phyloP scores from a whole-genome alignment of 2,888 invertebrate species.

The Sabatieria punctata region DNA sequence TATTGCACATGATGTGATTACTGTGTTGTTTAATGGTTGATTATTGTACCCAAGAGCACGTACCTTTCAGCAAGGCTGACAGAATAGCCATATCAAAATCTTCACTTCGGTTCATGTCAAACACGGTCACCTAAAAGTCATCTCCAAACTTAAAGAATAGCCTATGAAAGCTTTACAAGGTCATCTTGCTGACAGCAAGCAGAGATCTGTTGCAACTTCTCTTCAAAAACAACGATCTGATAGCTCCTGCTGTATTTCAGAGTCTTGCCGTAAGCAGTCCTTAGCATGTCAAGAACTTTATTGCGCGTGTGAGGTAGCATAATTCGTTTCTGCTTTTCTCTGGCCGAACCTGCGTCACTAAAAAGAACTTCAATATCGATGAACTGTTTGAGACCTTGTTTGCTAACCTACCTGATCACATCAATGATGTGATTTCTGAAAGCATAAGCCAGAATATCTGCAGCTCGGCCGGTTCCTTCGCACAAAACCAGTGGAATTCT shows the following conservation, averaged over 20 bases:
- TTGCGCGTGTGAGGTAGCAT: no score
- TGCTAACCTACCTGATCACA: neutral
- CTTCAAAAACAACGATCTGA: neutral
- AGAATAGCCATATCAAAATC: slow-evolving; percentile 33
- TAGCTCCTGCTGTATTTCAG: neutral
- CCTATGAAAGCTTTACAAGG: no score
- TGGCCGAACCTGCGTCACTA: no score
- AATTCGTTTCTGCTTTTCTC: no score
- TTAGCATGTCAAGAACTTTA: neutral
- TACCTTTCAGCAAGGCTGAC: slow-evolving; percentile 32
- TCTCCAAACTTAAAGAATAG: no score
- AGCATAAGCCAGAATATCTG: slow-evolving; percentile 31
- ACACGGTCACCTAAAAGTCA: slow-evolving; percentile 12
- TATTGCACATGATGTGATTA: no score
- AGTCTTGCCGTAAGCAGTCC: neutral
- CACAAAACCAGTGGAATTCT: slow-evolving; percentile 32
- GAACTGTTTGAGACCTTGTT: no score
- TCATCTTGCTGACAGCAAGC: neutral
- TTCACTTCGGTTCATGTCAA: slow-evolving; percentile 33
- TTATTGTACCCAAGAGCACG: no score
- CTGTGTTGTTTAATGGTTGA: no score
- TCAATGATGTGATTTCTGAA: slow-evolving; percentile 19
- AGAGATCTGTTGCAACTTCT: neutral
- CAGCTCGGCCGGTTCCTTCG: slow-evolving; percentile 32
- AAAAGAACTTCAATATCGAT: no score